A percentile compares a stretch with the other conserved stretches of the same genome.
phyloP scores from a whole-genome alignment of 2,113 vertebrate genomes.

The Tragelaphus imberbis region DNA sequence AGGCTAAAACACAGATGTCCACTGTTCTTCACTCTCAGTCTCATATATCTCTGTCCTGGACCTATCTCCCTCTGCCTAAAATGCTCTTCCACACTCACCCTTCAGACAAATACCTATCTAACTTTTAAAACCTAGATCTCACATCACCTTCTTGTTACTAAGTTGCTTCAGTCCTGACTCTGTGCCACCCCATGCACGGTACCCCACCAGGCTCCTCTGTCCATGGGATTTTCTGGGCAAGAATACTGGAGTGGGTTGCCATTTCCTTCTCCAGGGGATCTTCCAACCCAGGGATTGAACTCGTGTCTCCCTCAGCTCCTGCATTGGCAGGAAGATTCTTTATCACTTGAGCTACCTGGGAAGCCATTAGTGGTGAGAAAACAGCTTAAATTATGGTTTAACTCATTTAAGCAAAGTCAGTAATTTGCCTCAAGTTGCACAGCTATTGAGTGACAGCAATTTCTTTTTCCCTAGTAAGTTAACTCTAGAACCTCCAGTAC shows the following conservation, averaged over 20 bases:
- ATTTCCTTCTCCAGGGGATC: background rate
- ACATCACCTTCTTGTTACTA: background rate
- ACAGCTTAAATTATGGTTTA: background rate
- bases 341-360: background rate
- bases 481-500: background rate
- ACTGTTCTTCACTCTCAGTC: background rate
- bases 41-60: background rate
- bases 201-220: background rate
- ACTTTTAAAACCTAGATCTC: background rate
- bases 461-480: background rate
- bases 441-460: background rate
- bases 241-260: background rate
- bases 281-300: background rate
- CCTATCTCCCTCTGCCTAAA: background rate
- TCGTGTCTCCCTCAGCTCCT: background rate
- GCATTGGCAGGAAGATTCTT: background rate
- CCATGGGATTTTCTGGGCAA: background rate
- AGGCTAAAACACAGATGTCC: background rate
- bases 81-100: background rate
- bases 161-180: background rate
- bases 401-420: background rate
- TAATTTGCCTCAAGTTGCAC: background rate
- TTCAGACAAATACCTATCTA: background rate
- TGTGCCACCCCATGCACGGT: background rate
- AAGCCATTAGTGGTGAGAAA: background rate